Conservation (phyloP, 2,113 vertebrate species). For the Brachionichthys hirsutus region DNA sequence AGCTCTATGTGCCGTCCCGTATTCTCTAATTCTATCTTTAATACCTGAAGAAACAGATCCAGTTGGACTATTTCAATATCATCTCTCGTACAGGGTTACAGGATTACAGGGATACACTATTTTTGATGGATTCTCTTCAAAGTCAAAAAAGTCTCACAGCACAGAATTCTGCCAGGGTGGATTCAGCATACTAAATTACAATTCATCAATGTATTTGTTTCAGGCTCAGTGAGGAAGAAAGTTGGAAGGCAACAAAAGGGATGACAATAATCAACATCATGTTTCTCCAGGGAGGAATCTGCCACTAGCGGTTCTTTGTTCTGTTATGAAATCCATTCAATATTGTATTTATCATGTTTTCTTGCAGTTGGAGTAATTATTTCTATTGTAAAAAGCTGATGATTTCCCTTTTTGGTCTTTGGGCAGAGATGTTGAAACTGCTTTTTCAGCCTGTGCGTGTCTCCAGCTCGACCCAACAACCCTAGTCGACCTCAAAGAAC, state of each 20-base stretch:
- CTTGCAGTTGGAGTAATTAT: not conserved
- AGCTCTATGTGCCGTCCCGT: no score
- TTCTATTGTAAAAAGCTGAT: constrained; percentile 16
- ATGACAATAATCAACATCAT: constrained; percentile 22
- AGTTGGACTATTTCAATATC: no score
- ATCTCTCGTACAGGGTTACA: no score
- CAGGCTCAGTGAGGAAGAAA: constrained; percentile 8
- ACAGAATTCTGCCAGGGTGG: constrained; percentile 20
- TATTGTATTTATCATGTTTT: constrained; percentile 25
- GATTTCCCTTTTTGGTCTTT: constrained; percentile 1
- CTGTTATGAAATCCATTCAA: constrained; percentile 23
- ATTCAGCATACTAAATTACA: constrained; percentile 32
- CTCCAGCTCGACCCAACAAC: constrained; percentile 24
- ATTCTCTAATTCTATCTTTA: no score
- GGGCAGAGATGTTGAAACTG: not conserved
- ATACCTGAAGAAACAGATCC: no score
- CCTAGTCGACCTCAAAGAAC: not conserved
- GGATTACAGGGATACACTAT: constrained; percentile 2
- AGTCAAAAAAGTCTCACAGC: no score
- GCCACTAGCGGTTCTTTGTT: constrained; percentile 24
- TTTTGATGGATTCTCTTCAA: not conserved
- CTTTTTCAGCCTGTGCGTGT: constrained; percentile 4
- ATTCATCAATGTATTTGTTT: constrained; percentile 31
- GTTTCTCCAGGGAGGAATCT: constrained; percentile 17
- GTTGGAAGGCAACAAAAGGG: not conserved